Evolutionary conservation across 2,797 vertebrate genomes (phyloP).

Genomic region (Dendrocincla fuliginosa): DNA sequence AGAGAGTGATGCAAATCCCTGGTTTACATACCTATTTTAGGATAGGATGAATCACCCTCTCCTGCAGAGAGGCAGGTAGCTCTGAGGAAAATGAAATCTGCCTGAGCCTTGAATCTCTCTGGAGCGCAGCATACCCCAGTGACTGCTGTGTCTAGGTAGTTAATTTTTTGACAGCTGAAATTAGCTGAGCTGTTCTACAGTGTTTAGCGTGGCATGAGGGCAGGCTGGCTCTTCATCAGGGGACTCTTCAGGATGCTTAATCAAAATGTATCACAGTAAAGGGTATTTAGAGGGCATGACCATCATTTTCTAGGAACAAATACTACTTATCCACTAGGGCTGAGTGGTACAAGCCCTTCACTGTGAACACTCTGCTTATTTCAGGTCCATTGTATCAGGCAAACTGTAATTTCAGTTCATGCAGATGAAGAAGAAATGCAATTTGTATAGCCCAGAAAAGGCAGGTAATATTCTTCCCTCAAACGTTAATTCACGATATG

Average conservation of each 20-base stretch:
- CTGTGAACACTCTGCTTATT: background rate
- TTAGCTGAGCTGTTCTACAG: background rate
- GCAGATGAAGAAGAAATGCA: background rate
- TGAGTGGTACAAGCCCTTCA: background rate
- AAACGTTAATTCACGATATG: background rate
- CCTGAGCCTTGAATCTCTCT: background rate
- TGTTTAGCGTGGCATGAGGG: background rate
- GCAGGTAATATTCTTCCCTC: background rate
- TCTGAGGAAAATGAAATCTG: background rate
- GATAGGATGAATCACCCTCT: constrained; percentile 3
- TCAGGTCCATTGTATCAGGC: background rate
- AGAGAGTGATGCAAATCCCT: background rate
- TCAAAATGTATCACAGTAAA: background rate
- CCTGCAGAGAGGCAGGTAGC: background rate
- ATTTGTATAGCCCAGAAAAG: background rate
- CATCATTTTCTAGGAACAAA: constrained; percentile 14
- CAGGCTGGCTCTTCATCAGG: background rate
- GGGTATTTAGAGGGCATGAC: background rate
- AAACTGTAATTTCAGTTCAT: background rate
- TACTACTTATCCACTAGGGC: background rate
- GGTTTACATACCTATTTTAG: background rate
- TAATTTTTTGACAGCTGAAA: constrained; percentile 46
- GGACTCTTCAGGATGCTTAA: constrained; percentile 3
- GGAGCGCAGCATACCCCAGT: background rate
- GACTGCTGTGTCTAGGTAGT: background rate